Percentiles rank a stretch among this genome's conserved stretches.
phyloP scores from a whole-genome alignment of 2,888 invertebrate genomes.

The Cheilosia pagana region DNA sequence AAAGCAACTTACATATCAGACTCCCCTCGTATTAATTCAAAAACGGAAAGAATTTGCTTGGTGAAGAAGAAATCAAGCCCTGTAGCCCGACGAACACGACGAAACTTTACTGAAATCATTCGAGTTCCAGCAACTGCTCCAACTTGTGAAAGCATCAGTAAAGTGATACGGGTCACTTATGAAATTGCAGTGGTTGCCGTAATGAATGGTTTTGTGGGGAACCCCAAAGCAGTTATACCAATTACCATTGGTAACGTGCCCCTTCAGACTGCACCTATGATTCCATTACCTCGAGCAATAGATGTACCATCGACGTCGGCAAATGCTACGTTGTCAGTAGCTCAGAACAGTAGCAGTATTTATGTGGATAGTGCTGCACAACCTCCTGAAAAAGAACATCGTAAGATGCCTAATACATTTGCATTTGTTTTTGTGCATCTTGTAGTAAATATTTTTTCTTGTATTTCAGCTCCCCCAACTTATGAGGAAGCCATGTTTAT shows the following conservation, averaged over 20 bases:
- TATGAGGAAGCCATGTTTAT: constrained; percentile 83
- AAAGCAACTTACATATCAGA: constrained; percentile 82
- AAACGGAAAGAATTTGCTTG: constrained; percentile 80
- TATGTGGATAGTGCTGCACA: constrained; percentile 73
- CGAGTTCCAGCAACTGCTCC: constrained; percentile 82
- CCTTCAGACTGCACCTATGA: constrained; percentile 74
- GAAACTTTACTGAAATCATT: constrained; percentile 78
- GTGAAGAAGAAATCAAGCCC: constrained; percentile 79
- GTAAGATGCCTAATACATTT: constrained; percentile 21
- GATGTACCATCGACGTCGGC: constrained; percentile 80
- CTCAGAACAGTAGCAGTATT: constrained; percentile 71
- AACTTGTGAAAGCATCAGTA: constrained; percentile 81
- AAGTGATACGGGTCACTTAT: constrained; percentile 81
- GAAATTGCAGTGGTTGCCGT: constrained; percentile 80
- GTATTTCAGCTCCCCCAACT: constrained; percentile 81
- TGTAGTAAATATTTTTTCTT: too few species aligned
- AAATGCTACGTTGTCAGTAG: constrained; percentile 76
- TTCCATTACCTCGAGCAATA: constrained; percentile 20
- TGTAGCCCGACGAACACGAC: constrained; percentile 76
- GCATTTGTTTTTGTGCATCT: too few species aligned
- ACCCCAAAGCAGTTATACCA: constrained; percentile 80
- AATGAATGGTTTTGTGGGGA: constrained; percentile 79
- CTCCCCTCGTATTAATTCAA: constrained; percentile 78
- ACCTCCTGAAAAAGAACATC: constrained; percentile 31
- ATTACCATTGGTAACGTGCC: constrained; percentile 83